Conservation (phyloP, 2,797 vertebrate genomes). For the Phoeniculus purpureus region DNA sequence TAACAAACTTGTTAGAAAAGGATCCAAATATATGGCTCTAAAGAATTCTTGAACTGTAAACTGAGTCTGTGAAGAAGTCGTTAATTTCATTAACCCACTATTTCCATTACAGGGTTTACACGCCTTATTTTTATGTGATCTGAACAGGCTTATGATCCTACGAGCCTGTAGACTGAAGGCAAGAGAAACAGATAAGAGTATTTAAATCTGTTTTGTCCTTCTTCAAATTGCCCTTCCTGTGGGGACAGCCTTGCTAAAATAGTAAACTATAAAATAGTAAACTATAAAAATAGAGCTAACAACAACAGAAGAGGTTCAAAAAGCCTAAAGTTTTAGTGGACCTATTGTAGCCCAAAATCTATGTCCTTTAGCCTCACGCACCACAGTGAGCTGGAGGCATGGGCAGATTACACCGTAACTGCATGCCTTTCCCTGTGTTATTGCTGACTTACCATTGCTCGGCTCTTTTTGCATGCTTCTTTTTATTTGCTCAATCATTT, state of each 20-base stretch:
- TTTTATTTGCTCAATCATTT: slow-evolving; percentile 64
- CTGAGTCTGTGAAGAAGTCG: not conserved
- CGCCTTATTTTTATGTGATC: not conserved
- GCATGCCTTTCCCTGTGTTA: not conserved
- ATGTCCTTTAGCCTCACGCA: not conserved
- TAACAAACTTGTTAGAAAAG: not conserved
- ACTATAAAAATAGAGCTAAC: not conserved
- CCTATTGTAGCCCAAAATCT: not conserved
- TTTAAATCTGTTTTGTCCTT: not conserved
- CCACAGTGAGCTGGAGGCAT: not conserved
- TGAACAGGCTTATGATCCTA: not conserved
- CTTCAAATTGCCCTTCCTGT: not conserved
- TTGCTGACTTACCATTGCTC: slow-evolving; percentile 11
- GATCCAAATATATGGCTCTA: not conserved
- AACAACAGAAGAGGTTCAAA: not conserved
- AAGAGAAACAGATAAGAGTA: not conserved
- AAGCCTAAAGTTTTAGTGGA: not conserved
- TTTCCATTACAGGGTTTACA: not conserved
- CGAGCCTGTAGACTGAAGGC: not conserved
- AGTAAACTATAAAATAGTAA: not conserved
- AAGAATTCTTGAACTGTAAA: not conserved
- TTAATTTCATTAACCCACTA: not conserved
- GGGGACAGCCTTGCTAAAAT: not conserved
- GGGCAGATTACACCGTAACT: not conserved
- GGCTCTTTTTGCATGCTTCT: not conserved